Evolutionary conservation across 2,888 invertebrate species (phyloP).

Genomic region (Chloroclysta siterata): DNA sequence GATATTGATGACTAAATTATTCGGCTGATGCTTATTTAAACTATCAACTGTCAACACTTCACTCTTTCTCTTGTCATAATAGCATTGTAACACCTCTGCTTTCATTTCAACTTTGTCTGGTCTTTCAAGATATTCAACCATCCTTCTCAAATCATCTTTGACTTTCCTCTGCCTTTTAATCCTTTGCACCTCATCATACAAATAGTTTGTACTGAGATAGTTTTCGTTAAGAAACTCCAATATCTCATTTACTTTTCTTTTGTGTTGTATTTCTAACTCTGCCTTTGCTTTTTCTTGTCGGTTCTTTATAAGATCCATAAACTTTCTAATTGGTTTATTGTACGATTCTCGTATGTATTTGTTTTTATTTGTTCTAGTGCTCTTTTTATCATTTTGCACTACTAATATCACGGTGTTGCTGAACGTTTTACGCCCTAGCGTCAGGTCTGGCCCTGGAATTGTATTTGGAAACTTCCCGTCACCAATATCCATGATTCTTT

Average conservation of each 20-base stretch:
- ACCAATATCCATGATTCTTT: slow-evolving; percentile 7
- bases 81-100: slow-evolving; percentile 44
- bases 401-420: slow-evolving; percentile 9
- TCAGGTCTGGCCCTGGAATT: slow-evolving; percentile 1
- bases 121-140: slow-evolving; percentile 51
- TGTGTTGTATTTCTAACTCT: slow-evolving; percentile 34
- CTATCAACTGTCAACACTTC: not conserved
- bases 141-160: slow-evolving; percentile 50
- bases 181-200: slow-evolving; percentile 55
- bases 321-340: not conserved
- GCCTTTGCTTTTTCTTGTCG: not conserved
- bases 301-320: not conserved
- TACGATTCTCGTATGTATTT: not conserved
- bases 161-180: slow-evolving; percentile 44
- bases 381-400: not conserved
- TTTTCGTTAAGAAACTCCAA: slow-evolving; percentile 44
- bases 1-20: slow-evolving; percentile 51
- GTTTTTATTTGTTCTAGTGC: not conserved
- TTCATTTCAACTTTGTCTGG: slow-evolving; percentile 36
- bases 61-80: slow-evolving; percentile 3
- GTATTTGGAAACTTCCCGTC: not conserved
- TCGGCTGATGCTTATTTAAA: slow-evolving; percentile 37
- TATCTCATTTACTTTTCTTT: slow-evolving; percentile 45
- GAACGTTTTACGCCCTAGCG: slow-evolving; percentile 3
- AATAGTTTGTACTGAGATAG: slow-evolving; percentile 48